These are phyloP conservation scores for Lasioglossum villosulum DNA, from an alignment of 2,888 invertebrate species.

Conservation along the genomic window DNA sequence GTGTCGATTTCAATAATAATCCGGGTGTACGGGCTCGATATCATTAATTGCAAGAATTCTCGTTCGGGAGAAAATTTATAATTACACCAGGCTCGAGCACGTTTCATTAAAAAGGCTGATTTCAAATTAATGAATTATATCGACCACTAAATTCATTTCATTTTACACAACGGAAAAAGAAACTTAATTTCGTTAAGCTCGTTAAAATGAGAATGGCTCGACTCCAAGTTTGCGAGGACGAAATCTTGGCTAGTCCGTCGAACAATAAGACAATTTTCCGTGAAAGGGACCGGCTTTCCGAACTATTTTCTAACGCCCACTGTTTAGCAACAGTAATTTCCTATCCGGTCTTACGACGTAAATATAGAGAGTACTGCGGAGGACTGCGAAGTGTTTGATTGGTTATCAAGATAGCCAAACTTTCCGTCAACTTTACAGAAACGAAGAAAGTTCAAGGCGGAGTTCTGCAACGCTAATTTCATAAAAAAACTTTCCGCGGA, in stretches of 20 bases:
- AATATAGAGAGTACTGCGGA: background rate
- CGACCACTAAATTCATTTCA: background rate
- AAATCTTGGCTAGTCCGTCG: background rate
- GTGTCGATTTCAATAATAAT: conserved; percentile 23
- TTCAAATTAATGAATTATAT: background rate
- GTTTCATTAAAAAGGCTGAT: background rate
- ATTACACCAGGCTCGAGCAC: too few relatives aligned
- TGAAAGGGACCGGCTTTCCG: background rate
- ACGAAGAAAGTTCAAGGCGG: conserved; percentile 23
- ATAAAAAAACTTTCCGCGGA: conserved; percentile 25
- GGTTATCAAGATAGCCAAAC: conserved; percentile 11
- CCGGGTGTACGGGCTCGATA: background rate
- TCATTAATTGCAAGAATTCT: background rate
- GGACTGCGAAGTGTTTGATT: background rate
- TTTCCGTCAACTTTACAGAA: conserved; percentile 9
- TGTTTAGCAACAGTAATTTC: background rate
- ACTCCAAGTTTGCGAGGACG: background rate
- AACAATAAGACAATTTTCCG: background rate
- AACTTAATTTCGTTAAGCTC: background rate
- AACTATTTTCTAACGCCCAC: background rate
- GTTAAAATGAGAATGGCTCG: background rate
- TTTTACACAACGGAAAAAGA: background rate
- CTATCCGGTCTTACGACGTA: background rate
- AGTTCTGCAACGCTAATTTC: conserved; percentile 10
- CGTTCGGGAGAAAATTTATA: background rate